phyloP scores from a whole-genome alignment of 2,888 invertebrate species.

The Nomada flava region DNA sequence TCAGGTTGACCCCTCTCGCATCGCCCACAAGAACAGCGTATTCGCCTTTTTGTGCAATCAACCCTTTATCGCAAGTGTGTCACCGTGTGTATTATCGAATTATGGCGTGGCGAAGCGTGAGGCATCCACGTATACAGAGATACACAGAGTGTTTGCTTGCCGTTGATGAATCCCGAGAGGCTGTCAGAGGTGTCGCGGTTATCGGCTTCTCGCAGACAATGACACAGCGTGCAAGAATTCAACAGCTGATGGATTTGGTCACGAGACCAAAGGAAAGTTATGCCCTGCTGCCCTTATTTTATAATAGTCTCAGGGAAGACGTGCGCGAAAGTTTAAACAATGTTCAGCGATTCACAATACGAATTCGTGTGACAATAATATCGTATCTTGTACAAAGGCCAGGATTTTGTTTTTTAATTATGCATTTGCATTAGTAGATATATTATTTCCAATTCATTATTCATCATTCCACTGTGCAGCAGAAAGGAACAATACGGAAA shows the following conservation, averaged over 20 bases:
- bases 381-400: no score
- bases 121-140: conserved; percentile 30
- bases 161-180: conserved; percentile 28
- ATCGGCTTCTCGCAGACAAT: conserved; percentile 5
- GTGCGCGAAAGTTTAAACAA: no score
- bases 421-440: no score
- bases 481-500: no score
- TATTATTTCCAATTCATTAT: no score
- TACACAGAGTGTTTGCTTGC: conserved; percentile 11
- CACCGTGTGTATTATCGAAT: conserved; percentile 38
- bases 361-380: no score
- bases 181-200: conserved; percentile 33
- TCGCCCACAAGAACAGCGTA: conserved; percentile 15
- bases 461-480: no score
- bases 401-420: no score
- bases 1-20: background rate
- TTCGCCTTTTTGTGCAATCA: background rate
- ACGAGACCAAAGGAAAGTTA: background rate
- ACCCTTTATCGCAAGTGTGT: conserved; percentile 35
- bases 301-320: no score
- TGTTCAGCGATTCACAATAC: no score
- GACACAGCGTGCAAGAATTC: conserved; percentile 5
- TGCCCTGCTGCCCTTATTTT: no score
- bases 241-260: background rate
- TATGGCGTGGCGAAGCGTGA: conserved; percentile 12